Percentiles rank a stretch among this genome's conserved stretches.
Conservation (phyloP, 1,140 invertebrate species). For the Diabrotica undecimpunctata region DNA sequence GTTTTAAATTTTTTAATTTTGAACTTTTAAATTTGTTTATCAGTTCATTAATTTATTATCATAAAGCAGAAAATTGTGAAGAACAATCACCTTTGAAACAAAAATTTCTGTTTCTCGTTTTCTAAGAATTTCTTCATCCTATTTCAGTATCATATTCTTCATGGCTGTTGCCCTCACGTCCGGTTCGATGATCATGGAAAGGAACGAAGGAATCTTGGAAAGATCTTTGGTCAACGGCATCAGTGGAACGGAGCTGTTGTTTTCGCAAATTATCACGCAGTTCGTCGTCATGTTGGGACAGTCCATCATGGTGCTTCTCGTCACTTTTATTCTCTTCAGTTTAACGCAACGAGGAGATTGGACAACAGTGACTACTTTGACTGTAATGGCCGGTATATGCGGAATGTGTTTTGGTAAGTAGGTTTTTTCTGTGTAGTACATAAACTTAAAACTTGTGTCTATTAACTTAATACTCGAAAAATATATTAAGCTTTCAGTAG, state of each 20-base stretch:
- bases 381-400: conserved; percentile 79
- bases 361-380: conserved; percentile 70
- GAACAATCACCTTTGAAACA: no score
- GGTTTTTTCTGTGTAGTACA: conserved; percentile 8
- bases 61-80: no score
- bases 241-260: conserved; percentile 67
- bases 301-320: conserved; percentile 73
- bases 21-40: no score
- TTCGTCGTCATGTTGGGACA: conserved; percentile 85
- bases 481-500: no score
- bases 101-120: not conserved
- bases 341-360: conserved; percentile 78
- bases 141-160: conserved; percentile 89
- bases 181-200: conserved; percentile 85
- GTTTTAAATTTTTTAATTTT: no score
- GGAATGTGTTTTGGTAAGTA: conserved; percentile 83
- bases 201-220: conserved; percentile 87
- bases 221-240: conserved; percentile 79
- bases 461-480: no score
- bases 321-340: conserved; percentile 78
- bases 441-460: no score
- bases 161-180: conserved; percentile 89
- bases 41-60: no score
- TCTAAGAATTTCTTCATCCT: not conserved
- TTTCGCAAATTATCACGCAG: conserved; percentile 82